Base-by-base conservation (phyloP, 30 jellyfish, hydroid and myxozoan species). In the Hydra vulgaris region DNA sequence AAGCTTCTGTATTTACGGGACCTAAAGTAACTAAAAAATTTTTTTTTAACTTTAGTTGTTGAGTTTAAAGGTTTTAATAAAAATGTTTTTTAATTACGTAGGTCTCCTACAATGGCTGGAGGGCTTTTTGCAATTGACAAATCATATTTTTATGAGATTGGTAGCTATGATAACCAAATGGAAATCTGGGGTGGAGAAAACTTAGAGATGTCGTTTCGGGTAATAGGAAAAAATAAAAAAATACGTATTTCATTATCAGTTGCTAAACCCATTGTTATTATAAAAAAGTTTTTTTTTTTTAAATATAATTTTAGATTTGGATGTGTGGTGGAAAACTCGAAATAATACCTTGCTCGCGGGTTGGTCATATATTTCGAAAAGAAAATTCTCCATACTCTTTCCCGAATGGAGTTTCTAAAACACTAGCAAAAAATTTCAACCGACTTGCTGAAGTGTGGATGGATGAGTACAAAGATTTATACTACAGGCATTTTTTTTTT, bases 1-100 rank as follows among this genome's bases (percentile, higher is more conserved):
- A 87, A 8, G 81, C 90, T 90, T 81, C 81, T 22, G 95, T 81
- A 77, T 74, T 87, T 0, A 73, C 88, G 1, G 85, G 88, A 4
- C 88, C 71, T n/a, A 78, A n/a, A n/a, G n/a, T n/a, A n/a, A n/a
- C n/a, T n/a, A n/a, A n/a, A n/a, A n/a, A n/a, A n/a, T n/a, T n/a
- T n/a, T n/a, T n/a, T n/a, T n/a, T n/a, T 73, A 69, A n/a, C n/a
- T n/a, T n/a, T n/a, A n/a, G n/a, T n/a, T n/a, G n/a, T n/a, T n/a
- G n/a, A n/a, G n/a, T n/a, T n/a, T n/a, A n/a, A n/a, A n/a, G n/a
- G n/a, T n/a, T n/a, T n/a, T n/a, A n/a, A n/a, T n/a, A n/a, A n/a
- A n/a, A n/a, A n/a, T n/a, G n/a, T n/a, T n/a, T n/a, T n/a, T n/a
- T n/a, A n/a, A n/a, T 40, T 25, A 16, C 68, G 21, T 55, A 78